Evolutionary conservation across 2,888 invertebrate species (phyloP), one percentile per base, ranked within the genome.

Genomic region (Sericinus montela): DNA sequence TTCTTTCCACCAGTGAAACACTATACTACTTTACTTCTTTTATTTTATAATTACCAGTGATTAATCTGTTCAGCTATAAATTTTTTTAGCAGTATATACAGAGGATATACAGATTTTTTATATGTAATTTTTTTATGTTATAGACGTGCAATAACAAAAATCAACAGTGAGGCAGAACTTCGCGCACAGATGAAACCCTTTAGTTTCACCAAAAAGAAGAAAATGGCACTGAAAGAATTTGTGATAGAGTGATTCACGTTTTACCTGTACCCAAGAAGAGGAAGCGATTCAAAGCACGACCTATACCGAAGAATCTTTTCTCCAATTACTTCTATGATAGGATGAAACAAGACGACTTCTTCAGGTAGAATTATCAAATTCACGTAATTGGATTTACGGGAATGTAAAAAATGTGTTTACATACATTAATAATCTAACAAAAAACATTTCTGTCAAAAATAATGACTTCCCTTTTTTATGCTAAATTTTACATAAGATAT

Each of bases 301-400:
- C 94, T 0, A 91, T 94, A 8, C 93, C 94, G 0, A 93, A 90
- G 65, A 92, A 93, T 72, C 75, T 94, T 15, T 94, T 93, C 65
- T 92, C 92, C 11, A 93, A 93, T 63, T 92, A 92, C 55, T 90
- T 93, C 61, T 93, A 93, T 56, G 91, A 92, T 55, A 93, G 92
- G 67, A 92, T 92, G 89, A 90, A 92, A 56, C 93, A 94, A 23
- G 50, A 51, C 10, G 45, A 51, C n/a, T 51, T 45, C 42, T 45
- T 45, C 19, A 41, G 45, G 45, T 37, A 36, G 13, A 32, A 5
- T 4, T 19, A 19, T 19, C 5, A 19, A 2, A 3, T 19, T 3
- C 5, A 19, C 5, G 3, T 19, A 19, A 19, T 19, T 19, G 5
- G 5, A n/a, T n/a, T n/a, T n/a, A n/a, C n/a, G n/a, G n/a, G n/a